These are phyloP conservation scores for Drosophila tropicalis DNA, from an alignment of 1,140 invertebrate species.

Conservation along the genomic window DNA sequence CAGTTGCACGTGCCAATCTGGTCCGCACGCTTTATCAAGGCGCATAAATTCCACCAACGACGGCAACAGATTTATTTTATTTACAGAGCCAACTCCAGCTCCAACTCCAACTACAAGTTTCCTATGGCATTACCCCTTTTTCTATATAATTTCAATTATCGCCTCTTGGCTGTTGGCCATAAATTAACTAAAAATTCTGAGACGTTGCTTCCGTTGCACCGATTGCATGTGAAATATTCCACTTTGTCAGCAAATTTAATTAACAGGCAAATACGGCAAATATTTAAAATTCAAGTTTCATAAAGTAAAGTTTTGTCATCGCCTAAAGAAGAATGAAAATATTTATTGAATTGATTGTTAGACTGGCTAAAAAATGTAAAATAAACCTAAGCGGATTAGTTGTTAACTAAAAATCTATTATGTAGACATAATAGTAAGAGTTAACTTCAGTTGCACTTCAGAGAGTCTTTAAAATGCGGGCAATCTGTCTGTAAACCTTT, in stretches of 20 bases:
- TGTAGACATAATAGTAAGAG: too few relatives aligned
- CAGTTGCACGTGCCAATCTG: conserved; percentile 69
- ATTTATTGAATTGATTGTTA: not conserved
- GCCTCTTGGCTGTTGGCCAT: conserved; percentile 71
- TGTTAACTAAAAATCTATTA: not conserved
- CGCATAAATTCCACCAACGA: conserved; percentile 64
- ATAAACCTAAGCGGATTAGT: too few relatives aligned
- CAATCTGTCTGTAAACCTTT: too few relatives aligned
- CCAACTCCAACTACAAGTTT: not conserved
- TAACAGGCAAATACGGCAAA: conserved; percentile 47
- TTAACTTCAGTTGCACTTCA: too few relatives aligned
- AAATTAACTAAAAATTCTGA: conserved; percentile 68
- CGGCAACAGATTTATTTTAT: conserved; percentile 74
- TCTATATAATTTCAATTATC: conserved; percentile 79
- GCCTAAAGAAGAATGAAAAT: not conserved
- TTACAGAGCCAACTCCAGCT: conserved; percentile 43
- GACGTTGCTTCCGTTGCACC: conserved; percentile 43
- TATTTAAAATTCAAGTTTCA: conserved; percentile 41
- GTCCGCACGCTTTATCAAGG: conserved; percentile 49
- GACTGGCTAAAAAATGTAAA: too few relatives aligned
- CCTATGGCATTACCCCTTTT: conserved; percentile 20
- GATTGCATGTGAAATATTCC: conserved; percentile 67
- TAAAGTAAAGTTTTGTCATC: not conserved
- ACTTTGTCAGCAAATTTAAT: conserved; percentile 60
- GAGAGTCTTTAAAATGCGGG: too few relatives aligned